Evolutionary conservation across 2,888 invertebrate species (phyloP), one percentile per base, ranked within the genome.

Genomic region (Pristionchus exspectatus): DNA sequence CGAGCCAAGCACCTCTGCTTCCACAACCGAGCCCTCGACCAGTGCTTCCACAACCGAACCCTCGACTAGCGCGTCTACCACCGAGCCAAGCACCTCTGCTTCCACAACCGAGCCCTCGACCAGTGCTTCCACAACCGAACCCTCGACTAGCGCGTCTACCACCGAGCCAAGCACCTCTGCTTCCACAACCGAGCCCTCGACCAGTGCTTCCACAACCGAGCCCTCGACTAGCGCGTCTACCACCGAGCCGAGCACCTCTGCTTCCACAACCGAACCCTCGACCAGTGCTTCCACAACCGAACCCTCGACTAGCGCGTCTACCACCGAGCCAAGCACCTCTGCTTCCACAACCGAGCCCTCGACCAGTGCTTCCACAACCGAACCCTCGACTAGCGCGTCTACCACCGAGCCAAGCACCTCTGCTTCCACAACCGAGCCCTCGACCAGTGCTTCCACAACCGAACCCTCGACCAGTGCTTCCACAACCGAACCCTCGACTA

Each of bases 131-230:
- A 59, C 59, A 24, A 59, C 59, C 16, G 59, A 59, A 59, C 59
- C 59, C 16, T 21, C 59, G 18, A 59, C 59, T 24, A 21, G 18
- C 24, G 59, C 24, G 18, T 24, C 59, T 24, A 69, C 69, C n/a
- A 69, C 69, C 10, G 69, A 69, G 27, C 69, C 69, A 10, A n/a
- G 24, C 12, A 69, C 38, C 38, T 38, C 38, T 38, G 38, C n/a
- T 21, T n/a, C 69, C 69, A 69, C 69, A 12, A n/a, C 69, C n/a
- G 69, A 69, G n/a, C 24, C 69, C 69, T 69, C 69, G 27, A 69
- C 69, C 38, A 38, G 38, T 38, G 38, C 38, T 38, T 38, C 38
- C 69, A 69, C 69, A 18, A 69, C 69, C 12, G 69, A 69, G 12
- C n/a, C 24, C 12, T 69, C 69, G 16, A 69, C n/a, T 21, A n/a